Base-by-base conservation (phyloP, 2,888 invertebrate species). In the Acrobasis consociella region DNA sequence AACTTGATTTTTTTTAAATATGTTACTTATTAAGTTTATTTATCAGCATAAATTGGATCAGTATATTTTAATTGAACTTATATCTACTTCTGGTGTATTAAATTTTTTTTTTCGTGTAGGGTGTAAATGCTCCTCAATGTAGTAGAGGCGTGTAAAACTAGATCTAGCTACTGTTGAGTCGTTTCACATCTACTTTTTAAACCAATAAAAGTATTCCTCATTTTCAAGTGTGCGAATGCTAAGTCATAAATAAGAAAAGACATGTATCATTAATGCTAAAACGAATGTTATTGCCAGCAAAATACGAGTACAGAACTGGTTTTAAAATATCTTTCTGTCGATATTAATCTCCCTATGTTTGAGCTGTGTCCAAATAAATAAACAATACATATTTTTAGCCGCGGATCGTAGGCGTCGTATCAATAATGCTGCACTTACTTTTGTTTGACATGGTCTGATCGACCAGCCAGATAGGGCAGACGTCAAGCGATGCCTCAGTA, bases 401-500 rank as follows among this genome's bases (percentile, higher is more conserved):
- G 37, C 59, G 55, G 59, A n/a, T 49, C 37, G 64, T 64, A 62
- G 66, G 63, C 42, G 63, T 64, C 55, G 62, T 62, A 60, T 55
- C 60, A 66, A 62, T 61, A 62, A 62, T 49, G 62, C 55, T 49
- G 49, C 53, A 50, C 53, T 62, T 64, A 59, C 62, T 62, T 69
- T 71, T 69, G 71, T 72, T 71, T 71, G 73, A 73, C 73, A 72
- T 68, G 69, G 64, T 65, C 52, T 64, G 73, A 73, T 73, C 68
- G 13, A 52, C 62, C 62, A 52, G 50, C 31, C 55, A 53, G 71
- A 71, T 73, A 71, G 59, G 55, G 49, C 58, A 49, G 61, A 59
- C 46, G 42, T 62, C 64, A 60, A 53, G 62, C 37, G 62, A 65
- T 63, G 59, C 58, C 55, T 53, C 46, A 58, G 46, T 65, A 66